phyloP scores from a whole-genome alignment of 2,888 invertebrate species.

The Creontiades dilutus region DNA sequence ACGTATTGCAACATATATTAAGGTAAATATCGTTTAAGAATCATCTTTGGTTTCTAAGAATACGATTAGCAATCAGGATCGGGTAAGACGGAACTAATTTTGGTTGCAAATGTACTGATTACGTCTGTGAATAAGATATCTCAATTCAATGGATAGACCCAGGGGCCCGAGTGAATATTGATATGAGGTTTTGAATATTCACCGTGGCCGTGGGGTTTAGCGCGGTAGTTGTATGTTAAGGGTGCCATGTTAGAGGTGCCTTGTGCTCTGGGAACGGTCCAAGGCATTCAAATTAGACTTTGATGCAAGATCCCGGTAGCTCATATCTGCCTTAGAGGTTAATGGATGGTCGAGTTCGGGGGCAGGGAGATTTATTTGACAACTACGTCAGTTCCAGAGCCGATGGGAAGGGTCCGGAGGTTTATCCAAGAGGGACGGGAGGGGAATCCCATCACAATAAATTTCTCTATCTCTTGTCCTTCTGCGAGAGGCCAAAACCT shows the following conservation, averaged over 20 bases:
- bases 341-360: conserved; percentile 58
- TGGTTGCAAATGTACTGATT: conserved; percentile 57
- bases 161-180: conserved; percentile 57
- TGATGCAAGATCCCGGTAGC: conserved; percentile 58
- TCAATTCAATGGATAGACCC: conserved; percentile 49
- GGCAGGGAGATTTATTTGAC: conserved; percentile 59
- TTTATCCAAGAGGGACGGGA: neutral
- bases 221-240: conserved; percentile 43
- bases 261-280: conserved; percentile 37
- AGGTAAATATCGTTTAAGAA: too few relatives aligned
- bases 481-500: conserved; percentile 22
- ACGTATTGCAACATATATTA: too few relatives aligned
- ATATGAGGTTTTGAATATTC: conserved; percentile 67
- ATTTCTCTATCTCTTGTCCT: conserved; percentile 48
- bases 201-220: conserved; percentile 35
- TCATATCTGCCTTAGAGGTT: conserved; percentile 51
- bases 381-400: conserved; percentile 60
- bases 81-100: conserved; percentile 29
- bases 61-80: conserved; percentile 19
- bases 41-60: neutral
- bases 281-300: conserved; percentile 68
- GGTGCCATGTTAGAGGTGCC: conserved; percentile 47
- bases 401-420: neutral
- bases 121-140: conserved; percentile 56
- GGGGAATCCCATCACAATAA: conserved; percentile 58